Evolutionary conservation across 2,797 vertebrate species (phyloP), one percentile per base, ranked within the genome.

Genomic region (Sus cebifrons): DNA sequence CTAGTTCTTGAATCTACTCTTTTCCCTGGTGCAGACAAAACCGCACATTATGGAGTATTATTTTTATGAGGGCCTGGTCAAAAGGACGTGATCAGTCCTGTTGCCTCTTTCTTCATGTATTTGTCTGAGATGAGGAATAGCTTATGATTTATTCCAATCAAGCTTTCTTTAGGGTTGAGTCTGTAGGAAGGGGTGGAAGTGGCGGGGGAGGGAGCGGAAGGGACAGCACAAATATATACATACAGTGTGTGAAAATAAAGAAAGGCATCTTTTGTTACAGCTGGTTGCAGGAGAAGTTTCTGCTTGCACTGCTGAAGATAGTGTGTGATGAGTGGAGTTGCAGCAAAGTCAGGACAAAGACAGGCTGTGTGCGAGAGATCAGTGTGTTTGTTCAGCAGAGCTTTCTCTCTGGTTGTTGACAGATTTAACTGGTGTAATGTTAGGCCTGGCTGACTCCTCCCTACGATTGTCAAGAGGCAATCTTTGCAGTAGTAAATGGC

Each of bases 351-450:
- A 83, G 96, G 97, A 98, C 98, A 99, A 98, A 98, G 98, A 81
- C 56, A 7, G 97, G 49, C 98, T 99, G 97, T 99, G 98, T 98
- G 97, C 95, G 95, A 86, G 97, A 97, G 98, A 97, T 97, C 98
- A 89, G 97, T 93, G 90, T 98, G 97, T 98, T 98, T 98, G 98
- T 98, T 98, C 97, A 97, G 98, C 18, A 0, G 96, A 97, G 97
- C 96, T 96, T 95, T 96, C 97, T 96, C 95, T 98, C 96, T 77
- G 93, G 98, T 97, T 98, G 98, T 97, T 98, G 98, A 98, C 98
- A 98, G 98, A 98, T 98, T 97, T 98, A 97, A 97, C 98, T 97
- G 97, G 97, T 98, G 98, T 97, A 87, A 95, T 97, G 97, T 97
- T 92, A 91, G 98, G 91, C 92, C 95, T 86, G 62, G 62, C 95